Conservation (phyloP, 2,888 invertebrate species). For the Euclidia mi region DNA sequence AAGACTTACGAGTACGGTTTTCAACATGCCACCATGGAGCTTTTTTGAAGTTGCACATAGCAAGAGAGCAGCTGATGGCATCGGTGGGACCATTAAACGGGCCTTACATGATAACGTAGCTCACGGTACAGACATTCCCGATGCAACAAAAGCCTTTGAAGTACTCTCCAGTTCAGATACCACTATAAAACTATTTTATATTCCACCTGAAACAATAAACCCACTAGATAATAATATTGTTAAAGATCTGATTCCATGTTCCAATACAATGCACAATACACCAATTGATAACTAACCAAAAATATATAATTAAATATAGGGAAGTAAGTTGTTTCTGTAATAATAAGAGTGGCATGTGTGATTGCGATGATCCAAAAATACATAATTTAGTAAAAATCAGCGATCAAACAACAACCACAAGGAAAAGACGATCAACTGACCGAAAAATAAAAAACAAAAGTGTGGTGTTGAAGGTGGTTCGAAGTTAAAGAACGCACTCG, state of each 20-base stretch:
- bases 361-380: background rate
- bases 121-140: background rate
- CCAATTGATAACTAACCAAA: background rate
- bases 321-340: background rate
- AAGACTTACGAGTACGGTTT: background rate
- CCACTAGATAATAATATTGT: no score
- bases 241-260: background rate
- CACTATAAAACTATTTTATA: background rate
- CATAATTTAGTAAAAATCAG: background rate
- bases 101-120: background rate
- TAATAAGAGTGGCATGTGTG: background rate
- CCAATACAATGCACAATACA: constrained; percentile 1
- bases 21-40: background rate
- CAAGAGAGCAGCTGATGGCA: constrained; percentile 2
- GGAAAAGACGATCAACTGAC: no score
- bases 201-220: background rate
- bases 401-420: no score
- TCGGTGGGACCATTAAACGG: background rate
- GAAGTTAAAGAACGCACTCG: no score
- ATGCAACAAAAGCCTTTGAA: background rate
- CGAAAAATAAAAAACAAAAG: no score
- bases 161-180: background rate
- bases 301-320: background rate
- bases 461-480: no score
- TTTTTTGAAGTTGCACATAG: constrained; percentile 4